phyloP scores from a whole-genome alignment of 2,888 invertebrate species.

The Ophonus ardosiacus region DNA sequence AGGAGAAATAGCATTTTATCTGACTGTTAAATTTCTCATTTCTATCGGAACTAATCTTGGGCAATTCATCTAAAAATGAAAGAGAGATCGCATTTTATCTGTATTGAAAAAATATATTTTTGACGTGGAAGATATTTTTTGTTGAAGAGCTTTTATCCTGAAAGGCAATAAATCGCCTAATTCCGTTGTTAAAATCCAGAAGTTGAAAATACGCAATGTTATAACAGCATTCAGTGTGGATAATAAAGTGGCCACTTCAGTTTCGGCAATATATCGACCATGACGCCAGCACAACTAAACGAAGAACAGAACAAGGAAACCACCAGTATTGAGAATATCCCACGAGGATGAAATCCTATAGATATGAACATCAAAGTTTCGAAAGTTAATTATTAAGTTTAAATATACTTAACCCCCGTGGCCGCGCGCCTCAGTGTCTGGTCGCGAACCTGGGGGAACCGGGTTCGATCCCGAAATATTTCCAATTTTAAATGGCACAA shows the following conservation, averaged over 20 bases:
- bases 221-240: conserved; percentile 48
- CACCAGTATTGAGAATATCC: not conserved
- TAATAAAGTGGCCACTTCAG: conserved; percentile 58
- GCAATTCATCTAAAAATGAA: not conserved
- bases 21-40: not conserved
- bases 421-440: too few relatives aligned
- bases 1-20: not conserved
- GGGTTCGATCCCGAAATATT: too few relatives aligned
- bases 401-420: too few relatives aligned
- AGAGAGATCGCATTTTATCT: not conserved
- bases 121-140: conserved; percentile 21
- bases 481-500: too few relatives aligned
- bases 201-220: conserved; percentile 45
- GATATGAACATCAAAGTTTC: not conserved
- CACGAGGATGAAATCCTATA: not conserved
- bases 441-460: too few relatives aligned
- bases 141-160: conserved; percentile 21
- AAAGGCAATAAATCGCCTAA: conserved; percentile 47
- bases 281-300: conserved; percentile 22
- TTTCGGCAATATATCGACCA: conserved; percentile 54
- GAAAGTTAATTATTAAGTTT: too few relatives aligned
- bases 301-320: conserved; percentile 30
- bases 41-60: not conserved
- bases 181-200: conserved; percentile 48
- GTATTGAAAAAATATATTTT: conserved; percentile 10